A percentile compares a stretch with the other conserved stretches of the same genome.
These are phyloP conservation scores for Epinephelus lanceolatus DNA, from an alignment of 2,113 vertebrate genomes.

Conservation along the genomic window DNA sequence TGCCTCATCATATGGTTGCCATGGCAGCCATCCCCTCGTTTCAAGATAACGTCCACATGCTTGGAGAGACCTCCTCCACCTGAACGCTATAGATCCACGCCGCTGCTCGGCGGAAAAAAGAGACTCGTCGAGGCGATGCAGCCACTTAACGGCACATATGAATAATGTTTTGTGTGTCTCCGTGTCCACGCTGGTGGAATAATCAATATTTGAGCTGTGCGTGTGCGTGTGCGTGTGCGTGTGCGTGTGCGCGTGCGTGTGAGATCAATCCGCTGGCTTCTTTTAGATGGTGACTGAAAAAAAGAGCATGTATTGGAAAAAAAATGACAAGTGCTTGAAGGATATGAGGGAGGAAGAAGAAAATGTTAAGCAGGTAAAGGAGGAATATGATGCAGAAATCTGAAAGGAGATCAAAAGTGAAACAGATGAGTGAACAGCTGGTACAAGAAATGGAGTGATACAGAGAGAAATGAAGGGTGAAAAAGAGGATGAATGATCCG, in stretches of 20 bases:
- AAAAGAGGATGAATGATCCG: conserved; percentile 61
- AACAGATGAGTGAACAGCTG: conserved; percentile 75
- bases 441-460: conserved; percentile 61
- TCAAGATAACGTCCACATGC: conserved; percentile 80
- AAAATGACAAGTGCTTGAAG: not conserved
- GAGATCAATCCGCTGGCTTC: conserved; percentile 27
- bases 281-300: not conserved
- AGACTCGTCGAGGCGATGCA: conserved; percentile 17
- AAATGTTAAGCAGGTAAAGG: conserved; percentile 10
- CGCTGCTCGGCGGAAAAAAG: conserved; percentile 20
- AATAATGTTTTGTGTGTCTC: conserved; percentile 42
- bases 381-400: conserved; percentile 29
- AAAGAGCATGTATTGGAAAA: conserved; percentile 12
- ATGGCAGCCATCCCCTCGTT: conserved; percentile 81
- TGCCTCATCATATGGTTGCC: conserved; percentile 84
- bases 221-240: conserved; percentile 16
- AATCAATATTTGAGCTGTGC: conserved; percentile 45
- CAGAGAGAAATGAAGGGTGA: conserved; percentile 63
- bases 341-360: conserved; percentile 7
- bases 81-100: conserved; percentile 68
- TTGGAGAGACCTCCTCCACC: conserved; percentile 70
- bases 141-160: conserved; percentile 46
- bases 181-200: conserved; percentile 7
- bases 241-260: conserved; percentile 5
- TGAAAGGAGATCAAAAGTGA: conserved; percentile 66